These are phyloP conservation scores for Turritopsis rubra DNA, from an alignment of 30 jellyfish, hydroid and myxozoan species.

Conservation along the genomic window DNA sequence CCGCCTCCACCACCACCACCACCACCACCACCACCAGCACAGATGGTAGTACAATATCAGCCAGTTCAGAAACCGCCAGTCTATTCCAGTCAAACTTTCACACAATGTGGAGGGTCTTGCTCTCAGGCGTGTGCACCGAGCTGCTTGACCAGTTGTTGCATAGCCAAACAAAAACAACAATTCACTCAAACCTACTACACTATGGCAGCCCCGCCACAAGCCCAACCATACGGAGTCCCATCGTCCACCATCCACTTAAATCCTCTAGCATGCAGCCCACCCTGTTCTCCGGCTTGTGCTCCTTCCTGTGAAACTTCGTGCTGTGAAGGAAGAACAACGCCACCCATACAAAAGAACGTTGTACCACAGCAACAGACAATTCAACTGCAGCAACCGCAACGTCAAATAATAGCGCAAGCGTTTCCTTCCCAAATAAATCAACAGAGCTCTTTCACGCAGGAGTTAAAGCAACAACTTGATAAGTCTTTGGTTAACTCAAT, in stretches of 20 bases:
- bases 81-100: constrained; percentile 36
- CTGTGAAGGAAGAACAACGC: background rate
- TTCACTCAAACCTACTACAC: background rate
- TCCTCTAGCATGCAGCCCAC: constrained; percentile 3
- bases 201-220: background rate
- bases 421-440: background rate
- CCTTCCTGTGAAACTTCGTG: background rate
- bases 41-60: background rate
- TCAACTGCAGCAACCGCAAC: background rate
- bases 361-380: background rate
- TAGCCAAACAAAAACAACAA: constrained; percentile 13
- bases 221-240: background rate
- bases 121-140: constrained; percentile 67
- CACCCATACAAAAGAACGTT: background rate
- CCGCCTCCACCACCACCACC: constrained; percentile 16
- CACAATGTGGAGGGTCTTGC: constrained; percentile 65
- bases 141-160: constrained; percentile 68
- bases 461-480: background rate
- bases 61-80: constrained; percentile 26
- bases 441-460: background rate
- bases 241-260: too few species aligned
- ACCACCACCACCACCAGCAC: constrained; percentile 26
- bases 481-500: background rate
- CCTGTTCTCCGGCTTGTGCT: background rate
- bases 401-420: background rate